phyloP scores from a whole-genome alignment of 2,797 vertebrate genomes.

The Sebastolobus altivelis region DNA sequence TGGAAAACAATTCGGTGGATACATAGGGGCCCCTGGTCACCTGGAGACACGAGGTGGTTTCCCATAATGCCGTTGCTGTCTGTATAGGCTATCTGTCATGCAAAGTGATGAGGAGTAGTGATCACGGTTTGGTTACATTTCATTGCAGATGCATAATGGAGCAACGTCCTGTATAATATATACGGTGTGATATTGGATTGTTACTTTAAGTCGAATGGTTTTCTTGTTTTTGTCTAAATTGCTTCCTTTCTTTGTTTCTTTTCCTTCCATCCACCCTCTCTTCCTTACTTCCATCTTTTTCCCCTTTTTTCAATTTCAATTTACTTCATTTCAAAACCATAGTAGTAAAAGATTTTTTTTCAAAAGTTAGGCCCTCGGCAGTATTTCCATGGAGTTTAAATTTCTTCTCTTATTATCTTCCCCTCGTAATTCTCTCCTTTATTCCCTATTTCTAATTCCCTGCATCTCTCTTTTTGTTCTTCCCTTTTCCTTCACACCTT shows the following conservation, averaged over 20 bases:
- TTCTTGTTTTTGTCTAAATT: conserved; percentile 16
- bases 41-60: conserved; percentile 50
- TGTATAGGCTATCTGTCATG: conserved; percentile 36
- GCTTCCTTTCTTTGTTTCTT: conserved; percentile 6
- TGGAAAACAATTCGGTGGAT: conserved; percentile 52
- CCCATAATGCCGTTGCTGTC: conserved; percentile 59
- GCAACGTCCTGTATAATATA: conserved; percentile 60
- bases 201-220: conserved; percentile 23
- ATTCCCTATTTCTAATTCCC: conserved; percentile 33
- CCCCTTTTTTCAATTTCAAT: conserved; percentile 9
- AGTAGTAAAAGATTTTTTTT: conserved; percentile 15
- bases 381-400: conserved; percentile 37
- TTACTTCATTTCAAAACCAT: conserved; percentile 26
- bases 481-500: background rate
- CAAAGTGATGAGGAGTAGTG: conserved; percentile 42
- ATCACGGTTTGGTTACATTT: conserved; percentile 59
- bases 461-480: conserved; percentile 12
- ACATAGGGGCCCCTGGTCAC: conserved; percentile 45
- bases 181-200: conserved; percentile 51
- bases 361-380: conserved; percentile 22
- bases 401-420: conserved; percentile 24
- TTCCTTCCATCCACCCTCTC: background rate
- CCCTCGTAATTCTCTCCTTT: conserved; percentile 19
- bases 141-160: conserved; percentile 54
- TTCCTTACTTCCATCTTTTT: background rate